Evolutionary conservation across 2,888 invertebrate species (phyloP), one percentile per base, ranked within the genome.

Genomic region (Scaptomyza tumidula): DNA sequence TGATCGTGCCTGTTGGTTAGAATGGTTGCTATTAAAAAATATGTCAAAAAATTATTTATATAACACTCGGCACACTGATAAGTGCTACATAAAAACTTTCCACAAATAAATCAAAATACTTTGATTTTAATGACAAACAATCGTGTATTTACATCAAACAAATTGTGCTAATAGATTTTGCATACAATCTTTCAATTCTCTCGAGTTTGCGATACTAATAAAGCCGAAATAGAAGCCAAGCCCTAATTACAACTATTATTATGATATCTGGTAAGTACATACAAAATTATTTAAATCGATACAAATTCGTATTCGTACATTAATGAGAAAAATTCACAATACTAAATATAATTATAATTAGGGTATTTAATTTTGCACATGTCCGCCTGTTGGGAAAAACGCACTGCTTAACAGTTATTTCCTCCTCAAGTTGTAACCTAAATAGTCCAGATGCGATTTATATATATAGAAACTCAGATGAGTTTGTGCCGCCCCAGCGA

Each of bases 401-500:
- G 19, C 6, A 10, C 66, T 75, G 62, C 60, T 11, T 27, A 7
- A 50, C 53, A 70, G 59, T 71, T 52, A 53, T 55, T 78, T 75
- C 77, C 78, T 78, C 79, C 24, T 24, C 24, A 80, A 75, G 77
- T 31, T 33, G 48, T 69, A 61, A 54, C 31, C 48, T 75, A 67
- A 62, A 50, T 72, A 57, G 46, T 75, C 61, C 50, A 44, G 27
- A 45, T 24, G 31, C 16, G 27, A 9, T 45, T 14, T 27, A 11
- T n/a, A 37, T 1, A 37, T 37, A 13, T 13, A 35, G n/a, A 45
- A n/a, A 5, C 80, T 91, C 78, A 92, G 70, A 91, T 90, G 35
- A 90, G 89, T 58, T 91, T 91, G 70, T 90, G 90, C 19, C 92
- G 78, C 4, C 92, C 92, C 37, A 92, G 69, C 4, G 92, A 92